Base-by-base conservation (phyloP, 1,140 invertebrate genomes). In the Drosophila kanapiae region DNA sequence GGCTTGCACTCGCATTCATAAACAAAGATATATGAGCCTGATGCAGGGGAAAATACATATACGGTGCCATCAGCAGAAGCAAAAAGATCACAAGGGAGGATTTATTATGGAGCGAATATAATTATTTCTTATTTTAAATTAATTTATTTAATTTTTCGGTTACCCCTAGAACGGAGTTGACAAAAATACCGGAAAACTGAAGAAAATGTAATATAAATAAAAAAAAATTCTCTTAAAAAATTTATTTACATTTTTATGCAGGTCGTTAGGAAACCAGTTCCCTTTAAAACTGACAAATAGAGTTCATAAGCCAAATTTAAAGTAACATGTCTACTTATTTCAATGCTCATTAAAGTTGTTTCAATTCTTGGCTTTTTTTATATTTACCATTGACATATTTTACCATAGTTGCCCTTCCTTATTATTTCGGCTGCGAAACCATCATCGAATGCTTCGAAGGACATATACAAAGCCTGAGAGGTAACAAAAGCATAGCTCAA, bases 401-500 rank as follows among this genome's bases (percentile, higher is more conserved):
- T 9, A 11, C 45, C 71, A 14, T 33, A 43, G 9, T 16, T 74
- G 59, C 29, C 29, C 31, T 74, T 38, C 31, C 18, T 60, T 60
- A 16, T 37, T 43, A 75, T 75, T 65, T 76, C 11, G 43, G 60
- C 38, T 7, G 10, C 31, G 8, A 45, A 33, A n/a, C 23, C 58
- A 33, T 60, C 45, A 42, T 61, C 38, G 48, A 77, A 59, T 38
- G 59, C 37, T 54, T 57, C 31, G 43, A 56, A 40, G 33, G 51
- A 68, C 23, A 74, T 45, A 61, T 37, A 80, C 67, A 85, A 75
- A 80, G 65, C 67, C 40, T 43, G 10, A 5, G 16, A 45, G 49
- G 0, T 4, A 83, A 87, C 76, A 88, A 83, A 87, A 58, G 59
- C 48, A 38, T 47, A 57, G 48, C 53, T 54, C 18, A 54, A 37